Conservation (phyloP, 2,888 invertebrate species). For the Alloscopus bannaensis region DNA sequence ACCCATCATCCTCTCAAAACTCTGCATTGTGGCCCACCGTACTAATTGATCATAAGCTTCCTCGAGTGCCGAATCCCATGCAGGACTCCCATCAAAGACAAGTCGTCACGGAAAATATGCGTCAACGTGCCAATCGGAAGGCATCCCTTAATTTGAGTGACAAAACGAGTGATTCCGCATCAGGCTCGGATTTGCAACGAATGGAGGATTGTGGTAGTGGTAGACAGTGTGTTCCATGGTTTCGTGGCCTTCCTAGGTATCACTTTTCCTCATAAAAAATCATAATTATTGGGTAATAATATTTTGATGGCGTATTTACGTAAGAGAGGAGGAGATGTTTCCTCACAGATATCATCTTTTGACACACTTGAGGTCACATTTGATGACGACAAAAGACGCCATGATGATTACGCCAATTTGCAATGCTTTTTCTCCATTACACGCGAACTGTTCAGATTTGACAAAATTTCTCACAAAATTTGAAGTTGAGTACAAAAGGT, state of each 20-base stretch:
- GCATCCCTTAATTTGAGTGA: slow-evolving; percentile 29
- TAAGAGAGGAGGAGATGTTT: too few relatives aligned
- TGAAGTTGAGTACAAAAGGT: not conserved
- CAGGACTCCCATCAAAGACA: slow-evolving; percentile 32
- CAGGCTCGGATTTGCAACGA: slow-evolving; percentile 40
- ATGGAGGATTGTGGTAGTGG: slow-evolving; percentile 32
- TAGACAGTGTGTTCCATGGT: slow-evolving; percentile 47
- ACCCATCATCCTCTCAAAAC: slow-evolving; percentile 14
- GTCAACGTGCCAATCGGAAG: slow-evolving; percentile 51
- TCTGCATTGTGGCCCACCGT: slow-evolving; percentile 43
- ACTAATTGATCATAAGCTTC: slow-evolving; percentile 58
- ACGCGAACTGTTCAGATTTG: too few relatives aligned
- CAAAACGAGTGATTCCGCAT: slow-evolving; percentile 23
- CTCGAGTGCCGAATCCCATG: slow-evolving; percentile 47
- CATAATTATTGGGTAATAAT: not conserved
- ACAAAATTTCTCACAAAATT: too few relatives aligned
- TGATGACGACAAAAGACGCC: not conserved
- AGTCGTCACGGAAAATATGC: slow-evolving; percentile 48
- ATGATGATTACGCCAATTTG: not conserved
- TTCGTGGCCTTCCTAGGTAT: slow-evolving; percentile 62
- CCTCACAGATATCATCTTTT: slow-evolving; percentile 6
- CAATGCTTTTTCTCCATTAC: too few relatives aligned
- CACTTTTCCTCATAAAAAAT: not conserved
- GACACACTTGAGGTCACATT: not conserved
- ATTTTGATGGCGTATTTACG: not conserved